These are phyloP conservation scores for Gyrodactylus bullatarudis DNA, from an alignment of 1,140 invertebrate genomes.

Conservation along the genomic window DNA sequence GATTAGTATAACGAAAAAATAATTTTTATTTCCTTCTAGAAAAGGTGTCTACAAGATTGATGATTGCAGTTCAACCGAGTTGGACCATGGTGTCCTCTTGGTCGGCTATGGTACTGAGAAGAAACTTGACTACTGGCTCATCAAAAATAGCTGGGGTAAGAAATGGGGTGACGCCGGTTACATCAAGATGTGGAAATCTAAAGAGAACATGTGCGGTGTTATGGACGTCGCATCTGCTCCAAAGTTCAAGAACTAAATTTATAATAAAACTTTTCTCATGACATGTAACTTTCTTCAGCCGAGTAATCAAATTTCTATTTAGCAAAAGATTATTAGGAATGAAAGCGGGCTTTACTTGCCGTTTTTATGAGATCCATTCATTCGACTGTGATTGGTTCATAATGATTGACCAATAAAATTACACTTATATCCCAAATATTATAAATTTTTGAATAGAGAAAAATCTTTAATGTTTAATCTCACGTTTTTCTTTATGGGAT, in stretches of 20 bases:
- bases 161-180: slow-evolving; percentile 11
- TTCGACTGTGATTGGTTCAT: no score
- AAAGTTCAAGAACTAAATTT: neutral
- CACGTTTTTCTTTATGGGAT: neutral
- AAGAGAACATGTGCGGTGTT: slow-evolving; percentile 53
- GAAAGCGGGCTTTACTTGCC: no score
- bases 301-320: no score
- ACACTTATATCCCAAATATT: no score
- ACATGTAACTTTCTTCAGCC: no score
- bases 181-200: slow-evolving; percentile 41
- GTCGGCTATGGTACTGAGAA: slow-evolving; percentile 13
- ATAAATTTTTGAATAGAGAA: no score
- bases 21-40: neutral
- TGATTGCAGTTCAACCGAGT: slow-evolving; percentile 11
- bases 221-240: slow-evolving; percentile 32
- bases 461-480: neutral
- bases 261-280: neutral
- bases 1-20: neutral
- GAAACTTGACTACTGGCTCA: slow-evolving; percentile 9
- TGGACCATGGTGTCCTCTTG: slow-evolving; percentile 12
- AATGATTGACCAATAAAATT: no score
- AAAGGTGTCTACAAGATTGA: slow-evolving; percentile 11
- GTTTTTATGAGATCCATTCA: no score
- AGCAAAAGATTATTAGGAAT: no score
- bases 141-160: slow-evolving; percentile 11